Evolutionary conservation across 2,113 vertebrate species (phyloP), one percentile per base, ranked within the genome.

Genomic region (Stegastes partitus): DNA sequence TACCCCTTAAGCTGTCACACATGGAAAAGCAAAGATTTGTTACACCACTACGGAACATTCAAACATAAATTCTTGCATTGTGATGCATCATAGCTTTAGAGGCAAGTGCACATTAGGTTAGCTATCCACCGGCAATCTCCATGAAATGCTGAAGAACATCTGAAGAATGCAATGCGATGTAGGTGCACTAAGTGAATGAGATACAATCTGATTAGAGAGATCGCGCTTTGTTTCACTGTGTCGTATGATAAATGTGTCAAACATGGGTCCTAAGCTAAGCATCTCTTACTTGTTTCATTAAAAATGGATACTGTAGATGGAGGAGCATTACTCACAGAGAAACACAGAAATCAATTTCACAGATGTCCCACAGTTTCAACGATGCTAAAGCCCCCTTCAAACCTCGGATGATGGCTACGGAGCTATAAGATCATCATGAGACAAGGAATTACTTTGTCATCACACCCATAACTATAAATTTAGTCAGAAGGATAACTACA

Each of bases 21-120:
- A 78, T 72, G 70, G 57, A 75, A 90, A 88, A 87, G 73, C 76
- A 85, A 84, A 88, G 86, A 91, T 90, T 89, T 88, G 89, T 88
- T 87, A 66, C 84, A 86, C 68, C 85, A 87, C 25, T 51, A 19
- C 71, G 15, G 7, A 67, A 53, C 81, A 71, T 68, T 82, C 53
- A 74, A 62, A 81, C 85, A 87, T 88, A 84, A 88, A 89, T 89
- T 78, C 45, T 66, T 59, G 63, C 47, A 62, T 81, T 79, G 74
- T 51, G 66, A 81, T 80, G 64, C 51, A 75, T 81, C 68, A 26
- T 22, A 31, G 78, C 58, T 86, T 79, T 50, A 74, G 73, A 80
- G 34, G 74, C 55, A 56, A n/a, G 64, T 15, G 49, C n/a, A 25
- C 69, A 82, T 89, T 79, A 78, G 75, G 66, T 22, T 25, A 39